Evolutionary conservation across 2,888 invertebrate species (phyloP), one percentile per base, ranked within the genome.

Genomic region (Ctenicera cuprea): DNA sequence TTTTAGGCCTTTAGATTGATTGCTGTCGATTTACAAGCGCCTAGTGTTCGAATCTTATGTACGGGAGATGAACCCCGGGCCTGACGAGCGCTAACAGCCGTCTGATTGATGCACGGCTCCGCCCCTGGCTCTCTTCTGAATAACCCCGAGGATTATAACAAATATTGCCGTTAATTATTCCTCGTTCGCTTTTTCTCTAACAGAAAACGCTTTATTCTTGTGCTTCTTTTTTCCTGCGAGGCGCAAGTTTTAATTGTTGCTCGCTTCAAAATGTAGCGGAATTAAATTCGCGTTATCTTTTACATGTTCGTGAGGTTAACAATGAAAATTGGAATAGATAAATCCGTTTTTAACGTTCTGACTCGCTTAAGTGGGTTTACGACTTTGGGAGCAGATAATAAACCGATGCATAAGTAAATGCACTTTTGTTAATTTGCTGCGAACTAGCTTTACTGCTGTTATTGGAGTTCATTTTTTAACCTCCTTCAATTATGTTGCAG

Each of bases 91-190:
- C 79, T 84, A 86, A 86, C 85, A 85, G 83, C 82, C 80, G 81
- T 81, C 85, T 86, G 86, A 86, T 86, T 85, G 85, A 86, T 86
- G 85, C 81, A 74, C 74, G 77, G 75, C 73, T 80, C 83, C 83
- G 82, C 83, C 85, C 81, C 76, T 79, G 77, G 78, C 75, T 67
- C 74, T 70, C 67, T 26, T 54, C 69, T 62, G 61, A 48, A 62
- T 63, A 68, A 43, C 38, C 43, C 54, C 33, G 18, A 5, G 67
- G 48, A 50, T 70, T 68, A 77, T 79, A 79, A 81, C 81, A 82
- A 80, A 82, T 81, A 82, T 83, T 80, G 76, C 80, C 78, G 81
- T 82, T 83, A 83, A 83, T 83, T 82, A 78, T 37, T 65, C 50
- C 48, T 52, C 12, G 50, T 22, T 37, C 18, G 16, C 37, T 65